Evolutionary conservation across 2,113 vertebrate genomes (phyloP).

Genomic region (Ibidorhyncha struthersii): DNA sequence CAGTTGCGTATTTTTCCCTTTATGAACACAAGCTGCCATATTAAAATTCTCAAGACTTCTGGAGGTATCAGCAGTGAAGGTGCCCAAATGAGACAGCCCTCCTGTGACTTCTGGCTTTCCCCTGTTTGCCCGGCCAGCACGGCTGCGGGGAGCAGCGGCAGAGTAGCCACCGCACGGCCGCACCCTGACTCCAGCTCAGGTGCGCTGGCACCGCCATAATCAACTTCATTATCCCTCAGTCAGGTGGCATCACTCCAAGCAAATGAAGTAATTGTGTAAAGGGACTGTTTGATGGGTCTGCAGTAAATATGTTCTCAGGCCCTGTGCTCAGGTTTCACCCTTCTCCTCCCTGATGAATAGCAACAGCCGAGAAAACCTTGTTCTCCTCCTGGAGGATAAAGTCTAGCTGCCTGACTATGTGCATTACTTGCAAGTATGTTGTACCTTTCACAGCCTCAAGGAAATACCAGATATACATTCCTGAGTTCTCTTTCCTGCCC

Average conservation of each 20-base stretch:
- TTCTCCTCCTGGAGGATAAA: neutral
- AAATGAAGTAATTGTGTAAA: neutral
- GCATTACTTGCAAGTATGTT: neutral
- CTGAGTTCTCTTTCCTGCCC: neutral
- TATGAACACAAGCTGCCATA: neutral
- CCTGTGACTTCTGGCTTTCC: neutral
- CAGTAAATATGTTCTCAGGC: neutral
- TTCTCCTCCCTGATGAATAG: neutral
- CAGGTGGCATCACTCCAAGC: neutral
- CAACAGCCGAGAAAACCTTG: neutral
- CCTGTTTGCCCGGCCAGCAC: accelerated
- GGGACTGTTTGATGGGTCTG: neutral
- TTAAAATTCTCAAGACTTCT: neutral
- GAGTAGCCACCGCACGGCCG: neutral
- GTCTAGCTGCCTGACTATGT: neutral
- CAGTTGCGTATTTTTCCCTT: neutral
- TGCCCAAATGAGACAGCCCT: neutral
- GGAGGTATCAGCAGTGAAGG: accelerated
- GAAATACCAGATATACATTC: neutral
- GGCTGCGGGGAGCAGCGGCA: neutral
- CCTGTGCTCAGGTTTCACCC: neutral
- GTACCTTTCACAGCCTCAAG: neutral
- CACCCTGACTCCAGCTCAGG: neutral
- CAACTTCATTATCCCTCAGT: neutral
- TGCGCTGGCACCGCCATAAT: neutral